Conservation (phyloP, 2,797 vertebrate genomes). For the Tinamus major region DNA sequence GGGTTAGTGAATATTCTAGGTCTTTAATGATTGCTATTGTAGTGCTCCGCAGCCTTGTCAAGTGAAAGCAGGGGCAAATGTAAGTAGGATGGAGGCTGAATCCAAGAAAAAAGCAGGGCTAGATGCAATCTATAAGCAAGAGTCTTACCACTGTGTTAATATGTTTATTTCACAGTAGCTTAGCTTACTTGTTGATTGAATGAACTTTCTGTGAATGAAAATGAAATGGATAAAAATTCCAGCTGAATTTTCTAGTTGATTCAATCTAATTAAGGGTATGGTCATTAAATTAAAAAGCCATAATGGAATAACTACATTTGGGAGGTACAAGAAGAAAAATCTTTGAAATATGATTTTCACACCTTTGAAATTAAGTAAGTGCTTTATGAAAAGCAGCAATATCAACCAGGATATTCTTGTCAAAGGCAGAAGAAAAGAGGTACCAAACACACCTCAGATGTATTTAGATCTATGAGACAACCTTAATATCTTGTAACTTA, state of each 20-base stretch:
- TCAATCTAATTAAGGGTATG: background rate
- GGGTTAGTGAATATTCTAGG: background rate
- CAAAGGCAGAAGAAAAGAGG: background rate
- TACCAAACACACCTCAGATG: background rate
- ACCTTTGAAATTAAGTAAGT: background rate
- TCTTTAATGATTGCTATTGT: background rate
- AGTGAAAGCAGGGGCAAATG: background rate
- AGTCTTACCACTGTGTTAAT: background rate
- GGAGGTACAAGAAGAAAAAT: background rate
- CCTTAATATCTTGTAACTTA: background rate
- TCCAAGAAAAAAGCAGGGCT: background rate
- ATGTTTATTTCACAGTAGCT: background rate
- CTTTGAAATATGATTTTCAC: background rate
- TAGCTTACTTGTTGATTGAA: background rate
- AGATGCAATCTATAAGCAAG: background rate
- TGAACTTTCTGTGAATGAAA: background rate
- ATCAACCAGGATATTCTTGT: background rate
- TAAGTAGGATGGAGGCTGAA: background rate
- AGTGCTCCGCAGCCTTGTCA: background rate
- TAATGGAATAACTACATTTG: background rate
- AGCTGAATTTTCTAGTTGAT: background rate
- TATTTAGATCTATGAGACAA: background rate
- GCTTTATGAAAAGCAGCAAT: background rate
- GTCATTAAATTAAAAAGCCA: conserved; percentile 5
- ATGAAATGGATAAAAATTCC: background rate